Percentiles rank a stretch among this genome's conserved stretches.
These are phyloP conservation scores for Hyles lineata DNA, from an alignment of 2,888 invertebrate genomes.

Conservation along the genomic window DNA sequence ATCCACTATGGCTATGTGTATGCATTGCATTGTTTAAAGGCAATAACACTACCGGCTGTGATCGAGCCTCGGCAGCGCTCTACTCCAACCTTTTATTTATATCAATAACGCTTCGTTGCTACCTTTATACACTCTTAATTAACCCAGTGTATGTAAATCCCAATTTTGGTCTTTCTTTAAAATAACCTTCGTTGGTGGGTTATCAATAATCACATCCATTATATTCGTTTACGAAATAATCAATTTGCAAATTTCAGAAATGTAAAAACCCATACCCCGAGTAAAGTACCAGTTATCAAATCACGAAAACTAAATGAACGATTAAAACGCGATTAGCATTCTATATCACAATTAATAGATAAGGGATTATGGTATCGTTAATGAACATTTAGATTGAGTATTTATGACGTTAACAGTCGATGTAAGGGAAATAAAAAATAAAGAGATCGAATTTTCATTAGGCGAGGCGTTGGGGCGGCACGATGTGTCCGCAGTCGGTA, in stretches of 20 bases:
- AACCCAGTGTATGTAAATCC: not conserved
- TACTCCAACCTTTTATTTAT: not conserved
- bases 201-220: no score
- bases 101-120: not conserved
- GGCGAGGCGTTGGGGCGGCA: conserved; percentile 81
- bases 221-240: not conserved
- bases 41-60: conserved; percentile 14
- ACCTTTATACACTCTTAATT: not conserved
- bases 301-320: conserved; percentile 22
- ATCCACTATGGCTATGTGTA: conserved; percentile 14
- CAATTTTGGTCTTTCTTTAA: not conserved
- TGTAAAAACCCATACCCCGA: not conserved
- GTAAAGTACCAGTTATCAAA: conserved; percentile 5
- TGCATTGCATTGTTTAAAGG: conserved; percentile 16
- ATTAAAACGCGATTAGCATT: conserved; percentile 18
- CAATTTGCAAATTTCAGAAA: not conserved
- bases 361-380: conserved; percentile 25
- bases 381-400: conserved; percentile 55
- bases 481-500: conserved; percentile 71
- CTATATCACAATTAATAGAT: conserved; percentile 21
- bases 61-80: not conserved
- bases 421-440: conserved; percentile 67
- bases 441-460: conserved; percentile 82
- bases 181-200: no score
- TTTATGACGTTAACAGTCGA: conserved; percentile 60